phyloP scores from a whole-genome alignment of 2,113 vertebrate species.

The Eptesicus fuscus region DNA sequence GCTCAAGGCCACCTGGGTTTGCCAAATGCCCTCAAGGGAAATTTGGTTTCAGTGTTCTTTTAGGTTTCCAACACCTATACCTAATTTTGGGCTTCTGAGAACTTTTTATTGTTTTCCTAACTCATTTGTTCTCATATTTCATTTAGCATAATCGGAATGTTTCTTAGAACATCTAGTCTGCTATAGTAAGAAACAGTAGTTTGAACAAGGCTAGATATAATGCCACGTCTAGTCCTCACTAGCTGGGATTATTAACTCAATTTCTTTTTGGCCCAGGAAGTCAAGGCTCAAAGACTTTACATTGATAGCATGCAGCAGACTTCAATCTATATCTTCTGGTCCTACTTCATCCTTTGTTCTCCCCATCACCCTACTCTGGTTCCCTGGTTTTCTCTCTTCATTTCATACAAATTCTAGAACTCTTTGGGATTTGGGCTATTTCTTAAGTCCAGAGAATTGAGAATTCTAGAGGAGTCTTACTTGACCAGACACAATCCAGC shows the following conservation, averaged over 20 bases:
- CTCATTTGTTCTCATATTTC: not conserved
- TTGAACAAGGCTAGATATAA: not conserved
- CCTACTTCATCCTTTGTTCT: not conserved
- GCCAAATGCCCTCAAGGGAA: not conserved
- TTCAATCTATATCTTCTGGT: not conserved
- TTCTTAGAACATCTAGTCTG: not conserved
- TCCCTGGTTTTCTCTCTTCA: not conserved
- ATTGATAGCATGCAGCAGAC: not conserved
- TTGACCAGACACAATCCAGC: not conserved
- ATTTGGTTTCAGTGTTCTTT: not conserved
- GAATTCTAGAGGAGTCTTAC: not conserved
- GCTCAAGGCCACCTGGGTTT: not conserved
- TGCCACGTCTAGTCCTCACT: not conserved
- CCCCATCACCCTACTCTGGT: not conserved
- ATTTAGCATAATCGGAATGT: not conserved
- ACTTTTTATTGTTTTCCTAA: constrained; percentile 6
- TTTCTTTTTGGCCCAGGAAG: not conserved
- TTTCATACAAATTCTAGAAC: not conserved
- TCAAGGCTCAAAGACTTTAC: not conserved
- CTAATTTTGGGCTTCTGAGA: not conserved
- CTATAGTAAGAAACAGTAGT: not conserved
- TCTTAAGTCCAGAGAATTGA: not conserved
- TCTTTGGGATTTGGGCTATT: not conserved
- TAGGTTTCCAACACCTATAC: not conserved
- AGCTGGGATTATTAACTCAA: not conserved